These are phyloP conservation scores for Hestina assimilis DNA, from an alignment of 1,140 invertebrate species.

Conservation along the genomic window DNA sequence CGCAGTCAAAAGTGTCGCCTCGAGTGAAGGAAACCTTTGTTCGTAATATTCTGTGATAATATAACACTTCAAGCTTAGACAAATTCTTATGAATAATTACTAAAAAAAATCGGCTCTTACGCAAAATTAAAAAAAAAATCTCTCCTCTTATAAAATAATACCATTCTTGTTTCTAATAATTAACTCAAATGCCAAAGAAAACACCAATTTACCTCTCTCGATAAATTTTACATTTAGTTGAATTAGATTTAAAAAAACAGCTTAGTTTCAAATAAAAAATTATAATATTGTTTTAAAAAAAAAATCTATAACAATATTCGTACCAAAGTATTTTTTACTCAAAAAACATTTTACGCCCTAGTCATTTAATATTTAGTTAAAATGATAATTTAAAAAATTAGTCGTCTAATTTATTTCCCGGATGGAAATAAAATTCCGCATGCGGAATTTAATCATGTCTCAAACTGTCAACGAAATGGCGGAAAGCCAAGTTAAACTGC, in stretches of 20 bases:
- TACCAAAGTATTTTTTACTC: too few relatives aligned
- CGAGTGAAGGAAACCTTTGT: neutral
- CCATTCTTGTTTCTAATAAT: slow-evolving; percentile 25
- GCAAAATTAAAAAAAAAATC: neutral
- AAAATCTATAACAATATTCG: too few relatives aligned
- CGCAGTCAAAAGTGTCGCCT: neutral
- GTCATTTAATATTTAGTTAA: too few relatives aligned
- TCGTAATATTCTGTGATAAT: slow-evolving; percentile 12
- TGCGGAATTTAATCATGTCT: neutral
- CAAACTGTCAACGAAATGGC: neutral
- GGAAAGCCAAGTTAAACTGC: neutral
- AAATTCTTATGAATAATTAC: neutral
- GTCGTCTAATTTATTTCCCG: too few relatives aligned
- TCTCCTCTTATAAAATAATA: slow-evolving; percentile 4
- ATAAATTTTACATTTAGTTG: slow-evolving; percentile 20
- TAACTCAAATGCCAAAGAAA: slow-evolving; percentile 35
- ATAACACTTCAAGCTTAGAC: slow-evolving; percentile 3
- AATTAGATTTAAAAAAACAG: too few relatives aligned
- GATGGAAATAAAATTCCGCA: neutral
- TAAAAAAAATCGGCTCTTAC: neutral
- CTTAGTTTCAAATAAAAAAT: too few relatives aligned
- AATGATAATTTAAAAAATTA: too few relatives aligned
- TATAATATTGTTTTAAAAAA: too few relatives aligned
- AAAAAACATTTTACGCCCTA: too few relatives aligned
- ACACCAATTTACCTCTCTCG: slow-evolving; percentile 38